These are phyloP conservation scores for Phenacoccus solenopsis DNA, from an alignment of 1,140 invertebrate species.

Conservation along the genomic window DNA sequence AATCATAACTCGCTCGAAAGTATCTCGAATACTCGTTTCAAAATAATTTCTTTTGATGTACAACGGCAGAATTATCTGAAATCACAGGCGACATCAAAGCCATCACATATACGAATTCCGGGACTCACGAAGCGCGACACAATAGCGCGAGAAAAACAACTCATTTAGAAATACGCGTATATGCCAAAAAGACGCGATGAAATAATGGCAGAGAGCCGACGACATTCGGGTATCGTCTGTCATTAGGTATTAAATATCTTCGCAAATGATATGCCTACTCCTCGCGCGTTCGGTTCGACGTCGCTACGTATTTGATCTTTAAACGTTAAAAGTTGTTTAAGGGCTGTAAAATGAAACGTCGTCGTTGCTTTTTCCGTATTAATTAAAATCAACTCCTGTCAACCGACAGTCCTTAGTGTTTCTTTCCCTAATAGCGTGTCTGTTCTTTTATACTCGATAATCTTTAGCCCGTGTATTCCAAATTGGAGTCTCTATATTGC, in stretches of 20 bases:
- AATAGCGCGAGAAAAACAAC: background rate
- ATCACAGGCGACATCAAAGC: background rate
- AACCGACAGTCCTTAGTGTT: background rate
- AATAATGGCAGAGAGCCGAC: background rate
- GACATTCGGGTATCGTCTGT: slow-evolving; percentile 14
- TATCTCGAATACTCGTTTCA: too few relatives aligned
- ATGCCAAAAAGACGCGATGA: slow-evolving; percentile 10
- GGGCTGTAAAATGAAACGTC: slow-evolving; percentile 17
- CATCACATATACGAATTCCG: background rate
- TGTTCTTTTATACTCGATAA: slow-evolving; percentile 11
- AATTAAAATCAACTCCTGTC: slow-evolving; percentile 16
- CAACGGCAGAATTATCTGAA: background rate
- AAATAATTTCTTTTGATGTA: background rate
- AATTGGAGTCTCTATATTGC: background rate
- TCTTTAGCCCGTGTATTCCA: background rate
- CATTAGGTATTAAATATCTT: slow-evolving; percentile 16
- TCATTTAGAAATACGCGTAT: background rate
- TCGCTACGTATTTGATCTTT: slow-evolving; percentile 13
- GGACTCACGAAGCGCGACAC: too few relatives aligned
- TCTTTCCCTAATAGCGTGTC: slow-evolving; percentile 3
- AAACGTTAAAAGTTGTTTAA: slow-evolving; percentile 18
- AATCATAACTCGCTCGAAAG: too few relatives aligned
- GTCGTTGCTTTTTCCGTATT: slow-evolving; percentile 15
- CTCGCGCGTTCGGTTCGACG: background rate
- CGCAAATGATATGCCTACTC: slow-evolving; percentile 2